A percentile compares a stretch with the other conserved stretches of the same genome.
These are phyloP conservation scores for Drosophila meridionalis DNA, from an alignment of 2,888 invertebrate genomes.

Conservation along the genomic window DNA sequence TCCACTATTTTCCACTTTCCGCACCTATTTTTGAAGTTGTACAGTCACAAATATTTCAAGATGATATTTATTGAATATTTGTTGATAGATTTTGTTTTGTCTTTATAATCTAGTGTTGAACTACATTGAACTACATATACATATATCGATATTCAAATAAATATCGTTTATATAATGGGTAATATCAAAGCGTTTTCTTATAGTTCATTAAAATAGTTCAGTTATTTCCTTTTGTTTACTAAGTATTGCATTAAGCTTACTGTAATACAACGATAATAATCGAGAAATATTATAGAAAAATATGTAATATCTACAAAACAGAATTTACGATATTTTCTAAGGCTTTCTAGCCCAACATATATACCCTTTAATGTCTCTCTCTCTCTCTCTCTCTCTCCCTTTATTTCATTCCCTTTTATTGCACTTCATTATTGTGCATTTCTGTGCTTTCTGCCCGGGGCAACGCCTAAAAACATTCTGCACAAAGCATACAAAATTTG, in stretches of 20 bases:
- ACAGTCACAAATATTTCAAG: background rate
- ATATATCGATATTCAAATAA: background rate
- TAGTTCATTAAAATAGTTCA: background rate
- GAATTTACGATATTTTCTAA: too few relatives aligned
- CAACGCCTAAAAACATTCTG: conserved; percentile 24
- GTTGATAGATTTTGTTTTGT: too few relatives aligned
- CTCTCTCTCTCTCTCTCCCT: background rate
- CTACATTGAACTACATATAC: background rate
- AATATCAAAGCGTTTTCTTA: background rate
- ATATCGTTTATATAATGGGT: too few relatives aligned
- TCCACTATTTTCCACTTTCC: too few relatives aligned
- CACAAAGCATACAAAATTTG: background rate
- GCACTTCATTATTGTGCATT: conserved; percentile 4
- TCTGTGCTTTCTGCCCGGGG: background rate
- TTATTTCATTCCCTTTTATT: background rate
- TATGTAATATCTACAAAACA: background rate
- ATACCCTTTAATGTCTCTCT: background rate
- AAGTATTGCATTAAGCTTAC: background rate
- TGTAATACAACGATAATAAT: background rate
- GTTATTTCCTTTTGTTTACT: background rate
- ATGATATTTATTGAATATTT: background rate
- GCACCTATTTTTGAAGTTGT: background rate
- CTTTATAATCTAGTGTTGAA: too few relatives aligned
- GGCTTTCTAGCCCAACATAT: background rate
- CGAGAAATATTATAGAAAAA: background rate